Evolutionary conservation across 2,113 vertebrate genomes (phyloP), one percentile per base, ranked within the genome.

Genomic region (Pyrgilauda ruficollis): DNA sequence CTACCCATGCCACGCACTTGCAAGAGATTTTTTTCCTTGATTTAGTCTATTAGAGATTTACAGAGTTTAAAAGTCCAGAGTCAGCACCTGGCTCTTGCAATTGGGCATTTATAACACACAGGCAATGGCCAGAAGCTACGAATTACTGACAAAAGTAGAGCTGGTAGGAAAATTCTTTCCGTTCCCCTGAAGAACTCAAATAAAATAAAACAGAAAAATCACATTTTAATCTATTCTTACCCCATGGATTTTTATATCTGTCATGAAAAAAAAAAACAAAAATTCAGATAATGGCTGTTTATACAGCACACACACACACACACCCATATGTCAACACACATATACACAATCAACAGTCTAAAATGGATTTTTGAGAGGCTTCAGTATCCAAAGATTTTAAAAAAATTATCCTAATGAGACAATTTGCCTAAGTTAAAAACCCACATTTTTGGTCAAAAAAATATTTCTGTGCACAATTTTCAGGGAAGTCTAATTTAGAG

Each of bases 21-120:
- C 68, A 79, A 83, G 87, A 67, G 87, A n/a, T 62, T 84, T 90
- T 94, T 63, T 87, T 56, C 47, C 87, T 89, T 94, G 72, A 87
- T 95, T 95, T 74, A 87, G 66, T 58, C 74, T 92, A 77, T 94
- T 94, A 80, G 72, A 86, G 70, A 85, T 39, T 62, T 1, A 73
- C 43, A 56, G 75, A 95, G 64, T 92, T 95, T 61, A 78, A 90
- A 94, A 97, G 87, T 89, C 89, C 81, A 24, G 84, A 96, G 85
- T 96, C 94, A 94, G 93, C 95, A 95, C 61, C 83, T 89, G 82
- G 43, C 20, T 90, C 74, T 61, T 70, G 85, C 83, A 92, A 35
- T 33, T 50, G 80, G 88, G 85, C 79, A 49, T 81, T 94, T 94
- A 9, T 56, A 93, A 86, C 68, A 67, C 55, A 39, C 70, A 80